Conservation (phyloP, 2,797 vertebrate genomes). For the Macroramphosus scolopax region DNA sequence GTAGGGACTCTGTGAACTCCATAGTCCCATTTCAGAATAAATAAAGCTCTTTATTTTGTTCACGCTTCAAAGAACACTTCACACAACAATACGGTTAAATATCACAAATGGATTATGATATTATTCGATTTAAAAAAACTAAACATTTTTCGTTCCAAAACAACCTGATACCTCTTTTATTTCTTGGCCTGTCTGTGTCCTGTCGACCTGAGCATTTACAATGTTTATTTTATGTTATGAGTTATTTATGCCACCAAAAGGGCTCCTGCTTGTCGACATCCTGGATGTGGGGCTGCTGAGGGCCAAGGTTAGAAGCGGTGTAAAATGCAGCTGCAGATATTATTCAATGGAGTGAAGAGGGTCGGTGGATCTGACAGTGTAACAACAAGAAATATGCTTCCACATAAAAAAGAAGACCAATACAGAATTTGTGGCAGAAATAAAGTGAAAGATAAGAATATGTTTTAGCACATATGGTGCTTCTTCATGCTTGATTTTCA, state of each 20-base stretch:
- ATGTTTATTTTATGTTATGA: constrained; percentile 50
- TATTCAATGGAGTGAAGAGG: constrained; percentile 2
- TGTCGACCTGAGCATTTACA: constrained; percentile 49
- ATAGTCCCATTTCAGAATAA: constrained; percentile 4
- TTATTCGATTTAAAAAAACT: no score
- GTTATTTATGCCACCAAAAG: constrained; percentile 66
- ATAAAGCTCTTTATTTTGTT: neutral
- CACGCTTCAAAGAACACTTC: neutral
- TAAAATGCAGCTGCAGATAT: constrained; percentile 13
- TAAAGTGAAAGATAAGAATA: constrained; percentile 2
- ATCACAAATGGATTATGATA: no score
- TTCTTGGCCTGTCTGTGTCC: constrained; percentile 19
- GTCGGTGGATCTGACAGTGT: constrained; percentile 15
- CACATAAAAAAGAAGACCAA: constrained; percentile 3
- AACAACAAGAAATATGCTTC: neutral
- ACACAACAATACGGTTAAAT: neutral
- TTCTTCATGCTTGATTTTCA: constrained; percentile 23
- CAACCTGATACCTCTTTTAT: constrained; percentile 7
- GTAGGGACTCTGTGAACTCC: neutral
- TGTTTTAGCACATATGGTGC: constrained; percentile 4
- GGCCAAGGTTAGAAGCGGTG: constrained; percentile 3
- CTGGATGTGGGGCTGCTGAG: constrained; percentile 15
- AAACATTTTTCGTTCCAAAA: no score
- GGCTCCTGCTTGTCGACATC: constrained; percentile 25
- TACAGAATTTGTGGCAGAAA: constrained; percentile 4